A percentile compares a stretch with the other conserved stretches of the same genome.
These are phyloP conservation scores for Vandiemenella viatica DNA, from an alignment of 2,888 invertebrate species.

Conservation along the genomic window DNA sequence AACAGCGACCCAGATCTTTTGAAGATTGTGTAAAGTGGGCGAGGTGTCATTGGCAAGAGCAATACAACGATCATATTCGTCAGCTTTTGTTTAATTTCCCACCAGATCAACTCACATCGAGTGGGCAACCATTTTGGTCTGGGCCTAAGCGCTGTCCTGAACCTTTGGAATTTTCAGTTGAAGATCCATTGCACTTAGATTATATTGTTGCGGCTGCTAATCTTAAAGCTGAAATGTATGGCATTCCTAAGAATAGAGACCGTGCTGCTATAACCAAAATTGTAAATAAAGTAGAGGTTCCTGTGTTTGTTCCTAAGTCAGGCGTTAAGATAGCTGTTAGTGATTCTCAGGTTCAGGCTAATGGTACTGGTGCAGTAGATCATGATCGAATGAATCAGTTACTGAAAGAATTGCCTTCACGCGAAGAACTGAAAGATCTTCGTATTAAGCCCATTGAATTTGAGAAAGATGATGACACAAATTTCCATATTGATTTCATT, in stretches of 20 bases:
- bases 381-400: conserved; percentile 49
- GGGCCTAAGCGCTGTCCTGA: conserved; percentile 91
- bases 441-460: conserved; percentile 79
- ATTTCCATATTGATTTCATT: conserved; percentile 98
- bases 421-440: conserved; percentile 38
- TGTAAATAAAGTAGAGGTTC: conserved; percentile 52
- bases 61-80: conserved; percentile 86
- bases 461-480: conserved; percentile 95
- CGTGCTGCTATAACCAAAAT: conserved; percentile 49
- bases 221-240: conserved; percentile 72
- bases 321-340: conserved; percentile 94
- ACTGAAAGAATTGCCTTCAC: conserved; percentile 46
- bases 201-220: conserved; percentile 86
- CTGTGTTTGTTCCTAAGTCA: conserved; percentile 78
- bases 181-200: conserved; percentile 67
- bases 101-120: conserved; percentile 70
- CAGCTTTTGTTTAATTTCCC: conserved; percentile 95
- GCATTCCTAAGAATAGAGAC: conserved; percentile 56
- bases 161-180: conserved; percentile 52
- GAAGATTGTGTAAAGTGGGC: conserved; percentile 87
- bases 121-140: conserved; percentile 93
- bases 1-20: conserved; percentile 68
- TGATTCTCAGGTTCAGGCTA: conserved; percentile 71
- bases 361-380: conserved; percentile 45
- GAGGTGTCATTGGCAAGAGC: conserved; percentile 63